Conservation (phyloP, 2,888 invertebrate species). For the Ceramica pisi region DNA sequence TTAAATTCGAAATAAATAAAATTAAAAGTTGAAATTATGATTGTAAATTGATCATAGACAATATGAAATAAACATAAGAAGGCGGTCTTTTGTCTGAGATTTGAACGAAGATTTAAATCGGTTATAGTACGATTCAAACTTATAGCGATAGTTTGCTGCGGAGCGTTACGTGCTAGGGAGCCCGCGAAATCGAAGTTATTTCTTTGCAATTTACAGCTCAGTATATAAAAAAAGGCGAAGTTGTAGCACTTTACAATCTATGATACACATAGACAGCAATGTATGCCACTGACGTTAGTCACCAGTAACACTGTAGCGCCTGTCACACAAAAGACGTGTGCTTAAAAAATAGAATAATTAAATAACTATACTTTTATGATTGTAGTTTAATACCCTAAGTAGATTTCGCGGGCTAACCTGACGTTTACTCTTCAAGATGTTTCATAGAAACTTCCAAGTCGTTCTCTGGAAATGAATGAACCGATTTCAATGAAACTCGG, state of each 20-base stretch:
- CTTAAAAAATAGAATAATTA: background rate
- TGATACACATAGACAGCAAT: background rate
- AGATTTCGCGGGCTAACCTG: too few relatives aligned
- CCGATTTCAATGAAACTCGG: too few relatives aligned
- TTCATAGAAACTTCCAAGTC: too few relatives aligned
- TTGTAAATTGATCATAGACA: constrained; percentile 21
- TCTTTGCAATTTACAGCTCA: background rate
- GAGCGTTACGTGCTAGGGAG: background rate
- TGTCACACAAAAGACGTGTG: background rate
- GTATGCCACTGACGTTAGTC: background rate
- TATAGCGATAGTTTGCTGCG: background rate
- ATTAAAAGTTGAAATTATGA: too few relatives aligned
- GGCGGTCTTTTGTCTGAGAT: background rate
- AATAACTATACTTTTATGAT: background rate
- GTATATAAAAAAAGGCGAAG: background rate
- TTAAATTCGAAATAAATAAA: background rate
- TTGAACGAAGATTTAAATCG: background rate
- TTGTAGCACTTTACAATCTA: background rate
- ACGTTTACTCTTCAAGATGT: too few relatives aligned
- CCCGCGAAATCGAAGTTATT: background rate
- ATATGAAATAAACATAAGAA: constrained; percentile 7
- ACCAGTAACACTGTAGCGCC: background rate
- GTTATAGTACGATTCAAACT: background rate
- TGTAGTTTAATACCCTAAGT: too few relatives aligned
- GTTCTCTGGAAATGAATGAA: too few relatives aligned